A percentile compares a stretch with the other conserved stretches of the same genome.
Evolutionary conservation across 2,113 vertebrate species (phyloP).

Genomic region (Brienomyrus longianalis): DNA sequence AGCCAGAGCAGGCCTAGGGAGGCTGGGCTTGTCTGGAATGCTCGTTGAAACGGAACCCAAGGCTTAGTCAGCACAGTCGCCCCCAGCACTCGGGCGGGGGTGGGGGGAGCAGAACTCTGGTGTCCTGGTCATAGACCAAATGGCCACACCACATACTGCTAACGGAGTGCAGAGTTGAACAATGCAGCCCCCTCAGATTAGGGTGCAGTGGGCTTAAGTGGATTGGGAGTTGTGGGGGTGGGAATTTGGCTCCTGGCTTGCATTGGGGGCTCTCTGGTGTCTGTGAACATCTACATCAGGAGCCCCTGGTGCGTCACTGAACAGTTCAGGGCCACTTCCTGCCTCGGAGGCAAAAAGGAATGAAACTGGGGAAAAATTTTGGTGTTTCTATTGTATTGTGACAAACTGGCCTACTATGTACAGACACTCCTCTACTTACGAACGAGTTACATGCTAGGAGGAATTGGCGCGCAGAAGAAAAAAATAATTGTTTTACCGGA

Average conservation of each 20-base stretch:
- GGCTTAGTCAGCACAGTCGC: background rate
- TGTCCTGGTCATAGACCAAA: background rate
- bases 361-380: background rate
- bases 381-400: background rate
- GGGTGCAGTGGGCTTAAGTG: background rate
- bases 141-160: background rate
- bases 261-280: background rate
- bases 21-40: conserved; percentile 32
- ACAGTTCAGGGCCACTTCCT: background rate
- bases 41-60: conserved; percentile 54
- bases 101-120: background rate
- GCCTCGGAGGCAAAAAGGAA: background rate
- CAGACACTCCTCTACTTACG: no score
- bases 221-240: background rate
- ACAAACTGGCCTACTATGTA: background rate
- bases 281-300: background rate
- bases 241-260: background rate
- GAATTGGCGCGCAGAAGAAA: no score
- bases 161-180: background rate
- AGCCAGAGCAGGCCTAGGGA: background rate
- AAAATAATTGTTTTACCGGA: no score
- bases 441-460: no score
- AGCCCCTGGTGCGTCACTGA: background rate
- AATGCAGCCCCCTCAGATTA: background rate
- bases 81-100: background rate